A percentile compares a stretch with the other conserved stretches of the same genome.
Conservation (phyloP, 2,113 vertebrate genomes). For the Colossoma macropomum region DNA sequence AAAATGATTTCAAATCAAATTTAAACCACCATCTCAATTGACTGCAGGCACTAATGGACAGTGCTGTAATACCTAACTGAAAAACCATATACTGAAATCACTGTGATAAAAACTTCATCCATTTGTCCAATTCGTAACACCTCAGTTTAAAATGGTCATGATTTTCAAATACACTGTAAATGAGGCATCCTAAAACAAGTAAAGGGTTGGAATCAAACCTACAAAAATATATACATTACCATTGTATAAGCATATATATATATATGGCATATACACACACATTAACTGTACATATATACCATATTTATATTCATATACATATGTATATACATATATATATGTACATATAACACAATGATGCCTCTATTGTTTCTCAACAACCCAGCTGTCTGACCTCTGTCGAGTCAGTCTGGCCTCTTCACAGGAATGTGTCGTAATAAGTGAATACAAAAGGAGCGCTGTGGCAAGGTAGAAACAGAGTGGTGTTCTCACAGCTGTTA, state of each 20-base stretch:
- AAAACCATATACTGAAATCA: background rate
- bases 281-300: slow-evolving; percentile 82
- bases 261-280: slow-evolving; percentile 77
- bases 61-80: background rate
- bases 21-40: background rate
- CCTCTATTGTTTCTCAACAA: slow-evolving; percentile 35
- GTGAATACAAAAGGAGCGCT: slow-evolving; percentile 41
- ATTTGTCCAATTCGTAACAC: no score
- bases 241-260: slow-evolving; percentile 83
- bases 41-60: background rate
- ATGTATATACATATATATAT: slow-evolving; percentile 71
- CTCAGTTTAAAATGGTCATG: no score
- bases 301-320: slow-evolving; percentile 68
- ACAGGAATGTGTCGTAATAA: slow-evolving; percentile 44
- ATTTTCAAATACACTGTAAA: slow-evolving; percentile 38
- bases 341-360: slow-evolving; percentile 71
- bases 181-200: slow-evolving; percentile 47
- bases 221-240: slow-evolving; percentile 83
- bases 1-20: background rate
- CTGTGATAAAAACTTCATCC: no score
- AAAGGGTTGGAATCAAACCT: slow-evolving; percentile 66
- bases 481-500: slow-evolving; percentile 22
- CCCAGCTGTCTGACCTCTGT: slow-evolving; percentile 9
- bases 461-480: slow-evolving; percentile 18
- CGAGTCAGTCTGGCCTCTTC: slow-evolving; percentile 12